Percentiles rank a stretch among this genome's conserved stretches.
These are phyloP conservation scores for Manis crassicaudata DNA, from an alignment of 2,797 vertebrate species.

Conservation along the genomic window DNA sequence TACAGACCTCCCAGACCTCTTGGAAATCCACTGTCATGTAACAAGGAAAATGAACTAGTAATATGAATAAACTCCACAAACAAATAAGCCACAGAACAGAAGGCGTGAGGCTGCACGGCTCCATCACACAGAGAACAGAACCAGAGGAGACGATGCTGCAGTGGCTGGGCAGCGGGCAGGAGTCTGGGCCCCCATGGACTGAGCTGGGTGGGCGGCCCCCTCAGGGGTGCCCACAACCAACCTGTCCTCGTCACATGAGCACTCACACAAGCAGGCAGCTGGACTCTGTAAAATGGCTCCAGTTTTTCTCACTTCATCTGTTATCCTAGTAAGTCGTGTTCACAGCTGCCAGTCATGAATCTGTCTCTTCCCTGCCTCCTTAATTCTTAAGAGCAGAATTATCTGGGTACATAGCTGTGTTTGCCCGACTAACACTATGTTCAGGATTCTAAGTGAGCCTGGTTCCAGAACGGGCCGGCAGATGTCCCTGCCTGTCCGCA, in stretches of 20 bases:
- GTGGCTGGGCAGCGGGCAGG: background rate
- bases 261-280: background rate
- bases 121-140: background rate
- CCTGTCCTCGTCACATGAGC: too few species aligned
- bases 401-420: background rate
- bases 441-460: background rate
- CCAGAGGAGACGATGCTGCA: background rate
- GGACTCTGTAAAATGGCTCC: background rate
- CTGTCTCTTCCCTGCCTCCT: background rate
- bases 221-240: too few species aligned
- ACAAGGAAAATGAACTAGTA: background rate
- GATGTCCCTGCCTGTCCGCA: background rate
- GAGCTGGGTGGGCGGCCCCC: background rate
- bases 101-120: background rate
- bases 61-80: background rate
- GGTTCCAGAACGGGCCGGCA: background rate
- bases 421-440: background rate
- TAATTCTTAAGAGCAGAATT: background rate
- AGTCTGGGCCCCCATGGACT: background rate
- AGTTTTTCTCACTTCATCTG: background rate
- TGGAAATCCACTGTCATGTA: background rate
- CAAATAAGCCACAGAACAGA: background rate
- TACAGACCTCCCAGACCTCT: fast-evolving
- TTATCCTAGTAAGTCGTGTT: background rate
- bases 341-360: background rate